Evolutionary conservation across 2,888 invertebrate species (phyloP), one percentile per base, ranked within the genome.

Genomic region (Lymantria dispar): DNA sequence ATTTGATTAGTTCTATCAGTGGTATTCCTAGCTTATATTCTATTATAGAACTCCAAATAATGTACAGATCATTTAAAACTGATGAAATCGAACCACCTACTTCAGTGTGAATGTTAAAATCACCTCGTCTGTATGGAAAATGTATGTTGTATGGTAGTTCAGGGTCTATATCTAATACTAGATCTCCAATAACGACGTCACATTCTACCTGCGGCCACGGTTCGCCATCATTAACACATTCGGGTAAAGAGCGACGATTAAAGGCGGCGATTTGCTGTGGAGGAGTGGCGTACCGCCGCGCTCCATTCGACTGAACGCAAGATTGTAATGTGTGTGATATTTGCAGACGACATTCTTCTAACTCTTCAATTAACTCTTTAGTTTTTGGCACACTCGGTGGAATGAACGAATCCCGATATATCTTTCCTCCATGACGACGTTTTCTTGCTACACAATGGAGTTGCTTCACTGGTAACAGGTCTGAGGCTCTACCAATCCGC

Each of bases 201-300:
- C 92, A 92, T 45, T 94, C 93, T 0, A 93, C 92, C 78, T 93
- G 93, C 0, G 94, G 84, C 94, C 95, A 95, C 0, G 93, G 93
- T 38, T 92, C 92, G 1, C 92, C 92, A 5, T 92, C 90, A 8
- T 87, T 91, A 0, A 93, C 84, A 41, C 91, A 84, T 77, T 96
- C 96, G 0, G 97, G 95, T 39, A 93, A 87, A 0, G 96, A 95
- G 54, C 96, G 91, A 40, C 96, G 93, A 81, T 98, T 98, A 68
- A 96, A 97, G 0, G 96, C 96, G 0, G 97, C 95, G 47, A 97
- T 96, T 88, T 97, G 97, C 70, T 97, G 96, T 0, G 97, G 96
- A 0, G 97, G 97, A 0, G 97, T 97, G 0, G 97, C 97, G 64
- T 97, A 95, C 30, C 96, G 89, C 50, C 96, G 85, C 0, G 95